Percentiles rank a stretch among this genome's conserved stretches.
These are phyloP conservation scores for Metaphire vulgaris DNA, from an alignment of 1,140 invertebrate genomes.

Conservation along the genomic window DNA sequence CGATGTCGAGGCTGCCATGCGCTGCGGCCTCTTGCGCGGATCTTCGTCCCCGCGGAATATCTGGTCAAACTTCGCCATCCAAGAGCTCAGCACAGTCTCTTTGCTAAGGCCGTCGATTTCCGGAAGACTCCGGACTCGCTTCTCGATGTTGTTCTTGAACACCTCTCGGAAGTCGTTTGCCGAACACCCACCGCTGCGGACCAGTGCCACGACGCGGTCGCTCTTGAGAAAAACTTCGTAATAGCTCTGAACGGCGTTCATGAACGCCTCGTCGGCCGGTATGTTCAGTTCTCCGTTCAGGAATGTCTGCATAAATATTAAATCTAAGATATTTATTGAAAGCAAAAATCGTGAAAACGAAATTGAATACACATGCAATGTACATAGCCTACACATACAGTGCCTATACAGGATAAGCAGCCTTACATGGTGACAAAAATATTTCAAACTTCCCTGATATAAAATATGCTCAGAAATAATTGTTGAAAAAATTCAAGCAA, in stretches of 20 bases:
- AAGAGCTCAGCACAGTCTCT: slow-evolving; percentile 95
- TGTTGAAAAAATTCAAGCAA: no score
- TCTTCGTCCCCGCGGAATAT: slow-evolving; percentile 78
- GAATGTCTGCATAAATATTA: slow-evolving; percentile 58
- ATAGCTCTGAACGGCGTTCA: slow-evolving; percentile 96
- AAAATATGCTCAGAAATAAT: no score
- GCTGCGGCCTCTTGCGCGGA: no score
- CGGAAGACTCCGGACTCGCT: slow-evolving; percentile 89
- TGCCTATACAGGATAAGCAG: no score
- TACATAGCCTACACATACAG: no score
- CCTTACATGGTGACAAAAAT: no score
- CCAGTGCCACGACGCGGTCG: slow-evolving; percentile 77
- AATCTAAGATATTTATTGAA: no score
- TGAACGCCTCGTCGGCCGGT: slow-evolving; percentile 97
- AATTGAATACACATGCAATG: no score
- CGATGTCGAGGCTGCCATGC: slow-evolving; percentile 50
- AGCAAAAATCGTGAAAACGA: no score
- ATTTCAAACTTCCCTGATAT: no score
- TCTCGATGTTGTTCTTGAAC: slow-evolving; percentile 94
- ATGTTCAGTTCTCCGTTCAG: slow-evolving; percentile 77
- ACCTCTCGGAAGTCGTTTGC: slow-evolving; percentile 98
- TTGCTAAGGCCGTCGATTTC: slow-evolving; percentile 99
- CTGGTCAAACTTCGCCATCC: slow-evolving; percentile 99
- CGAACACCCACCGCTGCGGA: slow-evolving; percentile 91
- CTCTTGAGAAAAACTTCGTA: slow-evolving; percentile 95